Base-by-base conservation (phyloP, 2,888 invertebrate species). In the Agrotis clavis region DNA sequence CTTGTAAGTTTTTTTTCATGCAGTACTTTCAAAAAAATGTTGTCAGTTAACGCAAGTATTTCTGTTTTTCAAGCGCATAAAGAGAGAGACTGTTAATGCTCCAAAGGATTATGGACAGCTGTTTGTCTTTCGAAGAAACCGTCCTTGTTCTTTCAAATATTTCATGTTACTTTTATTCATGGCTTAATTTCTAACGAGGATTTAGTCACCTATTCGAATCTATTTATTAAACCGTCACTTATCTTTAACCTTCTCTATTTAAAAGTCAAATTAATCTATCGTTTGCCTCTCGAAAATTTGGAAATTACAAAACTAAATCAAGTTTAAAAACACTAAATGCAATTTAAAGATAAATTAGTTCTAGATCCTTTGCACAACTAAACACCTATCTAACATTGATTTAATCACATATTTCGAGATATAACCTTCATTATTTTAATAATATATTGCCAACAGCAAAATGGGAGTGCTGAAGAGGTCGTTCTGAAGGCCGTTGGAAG, bases 361-460 rank as follows among this genome's bases (percentile, higher is more conserved):
- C 56, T 60, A 79, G 70, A 70, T 74, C 70, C 19, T 61, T 74
- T 63, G 72, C 77, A 71, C 56, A 80, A 76, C 64, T 16, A 68
- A 60, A 62, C 72, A 72, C 30, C 56, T 63, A 69, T 25, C 63
- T 70, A 64, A 79, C 14, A 59, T 69, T 56, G 25, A 80, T 71
- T 80, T 71, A 80, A 79, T 79, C 48, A 78, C 41, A 69, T 71
- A 82, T 85, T 77, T 69, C 56, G 25, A 73, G 59, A 67, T 35
- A 45, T 59, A 67, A 60, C 81, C 81, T 83, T 83, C 67, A 50
- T 53, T 56, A n/a, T 64, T 61, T 67, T 70, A 83, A 83, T 79
- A 71, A 79, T 64, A 71, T 85, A 74, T 80, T 77, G 67, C 77
- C 30, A 73, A 75, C 67, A 72, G 19, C 62, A 53, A 45, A 63